These are phyloP conservation scores for Drosophila yakuba DNA, from an alignment of 1,140 invertebrate genomes.

Conservation along the genomic window DNA sequence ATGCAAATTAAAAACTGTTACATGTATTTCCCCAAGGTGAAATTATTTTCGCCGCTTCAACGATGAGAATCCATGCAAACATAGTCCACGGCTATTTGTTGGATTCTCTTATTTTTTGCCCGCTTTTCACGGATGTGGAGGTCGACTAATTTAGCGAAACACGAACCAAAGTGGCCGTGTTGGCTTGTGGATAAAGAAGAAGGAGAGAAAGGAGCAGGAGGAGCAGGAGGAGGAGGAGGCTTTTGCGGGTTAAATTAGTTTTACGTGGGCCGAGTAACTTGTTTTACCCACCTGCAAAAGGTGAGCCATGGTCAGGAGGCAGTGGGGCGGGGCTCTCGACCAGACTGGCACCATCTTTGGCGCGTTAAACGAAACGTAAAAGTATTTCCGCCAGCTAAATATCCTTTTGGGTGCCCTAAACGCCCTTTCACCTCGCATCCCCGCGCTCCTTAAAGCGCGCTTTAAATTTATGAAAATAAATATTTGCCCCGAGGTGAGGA, in stretches of 20 bases:
- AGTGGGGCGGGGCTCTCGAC: neutral
- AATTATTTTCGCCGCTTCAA: conserved; percentile 67
- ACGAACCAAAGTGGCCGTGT: conserved; percentile 79
- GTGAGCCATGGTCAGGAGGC: neutral
- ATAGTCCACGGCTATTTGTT: conserved; percentile 36
- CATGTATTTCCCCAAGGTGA: conserved; percentile 81
- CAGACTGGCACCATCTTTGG: conserved; percentile 66
- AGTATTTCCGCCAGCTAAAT: conserved; percentile 82
- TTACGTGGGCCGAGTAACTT: conserved; percentile 75
- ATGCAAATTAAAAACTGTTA: conserved; percentile 82
- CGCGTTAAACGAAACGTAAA: conserved; percentile 82
- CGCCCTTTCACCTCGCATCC: conserved; percentile 17
- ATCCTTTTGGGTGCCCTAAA: conserved; percentile 78
- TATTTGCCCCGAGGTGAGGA: conserved; percentile 69
- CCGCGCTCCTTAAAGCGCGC: conserved; percentile 57
- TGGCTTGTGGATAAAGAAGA: conserved; percentile 33
- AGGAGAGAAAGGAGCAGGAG: neutral
- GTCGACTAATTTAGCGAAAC: conserved; percentile 78
- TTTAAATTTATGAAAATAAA: conserved; percentile 83
- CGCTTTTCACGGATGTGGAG: conserved; percentile 51
- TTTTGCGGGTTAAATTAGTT: conserved; percentile 80
- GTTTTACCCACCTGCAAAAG: conserved; percentile 23
- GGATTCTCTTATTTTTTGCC: conserved; percentile 34
- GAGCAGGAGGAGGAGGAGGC: conserved; percentile 11
- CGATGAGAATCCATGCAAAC: conserved; percentile 16